Percentiles rank a stretch among this genome's conserved stretches.
Evolutionary conservation across 2,888 invertebrate genomes (phyloP).

Genomic region (Heliconius ismenius): DNA sequence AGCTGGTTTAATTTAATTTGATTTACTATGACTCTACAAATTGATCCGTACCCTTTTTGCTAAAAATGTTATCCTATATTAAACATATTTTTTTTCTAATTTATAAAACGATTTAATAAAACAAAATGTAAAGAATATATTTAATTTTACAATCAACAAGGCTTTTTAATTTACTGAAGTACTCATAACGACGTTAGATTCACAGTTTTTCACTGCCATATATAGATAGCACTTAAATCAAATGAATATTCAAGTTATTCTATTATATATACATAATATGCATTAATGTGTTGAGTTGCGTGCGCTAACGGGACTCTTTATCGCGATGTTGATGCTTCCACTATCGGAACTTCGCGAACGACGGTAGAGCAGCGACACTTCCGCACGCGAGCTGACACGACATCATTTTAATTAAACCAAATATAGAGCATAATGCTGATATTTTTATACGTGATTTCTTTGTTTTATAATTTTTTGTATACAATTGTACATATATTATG

Average conservation of each 20-base stretch:
- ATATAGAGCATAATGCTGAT: neutral
- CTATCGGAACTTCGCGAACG: constrained; percentile 43
- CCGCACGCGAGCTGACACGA: constrained; percentile 41
- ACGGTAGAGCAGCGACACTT: constrained; percentile 44
- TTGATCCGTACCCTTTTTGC: no score
- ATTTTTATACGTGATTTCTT: neutral
- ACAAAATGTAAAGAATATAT: no score
- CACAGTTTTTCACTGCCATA: neutral
- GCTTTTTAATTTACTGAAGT: neutral
- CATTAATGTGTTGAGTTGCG: constrained; percentile 35
- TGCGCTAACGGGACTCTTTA: constrained; percentile 43
- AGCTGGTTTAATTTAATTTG: no score
- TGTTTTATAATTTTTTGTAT: neutral
- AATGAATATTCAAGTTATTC: constrained; percentile 28
- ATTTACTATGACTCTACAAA: no score
- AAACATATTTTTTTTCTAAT: no score
- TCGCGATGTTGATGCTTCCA: constrained; percentile 38
- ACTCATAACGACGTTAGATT: neutral
- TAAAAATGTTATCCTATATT: no score
- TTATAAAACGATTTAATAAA: no score
- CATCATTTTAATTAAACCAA: constrained; percentile 10
- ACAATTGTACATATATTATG: neutral
- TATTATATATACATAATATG: constrained; percentile 19
- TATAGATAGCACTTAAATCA: constrained; percentile 19
- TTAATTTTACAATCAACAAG: no score